Evolutionary conservation across 2,797 vertebrate species (phyloP), one percentile per base, ranked within the genome.

Genomic region (Orientallactaga sibirica): DNA sequence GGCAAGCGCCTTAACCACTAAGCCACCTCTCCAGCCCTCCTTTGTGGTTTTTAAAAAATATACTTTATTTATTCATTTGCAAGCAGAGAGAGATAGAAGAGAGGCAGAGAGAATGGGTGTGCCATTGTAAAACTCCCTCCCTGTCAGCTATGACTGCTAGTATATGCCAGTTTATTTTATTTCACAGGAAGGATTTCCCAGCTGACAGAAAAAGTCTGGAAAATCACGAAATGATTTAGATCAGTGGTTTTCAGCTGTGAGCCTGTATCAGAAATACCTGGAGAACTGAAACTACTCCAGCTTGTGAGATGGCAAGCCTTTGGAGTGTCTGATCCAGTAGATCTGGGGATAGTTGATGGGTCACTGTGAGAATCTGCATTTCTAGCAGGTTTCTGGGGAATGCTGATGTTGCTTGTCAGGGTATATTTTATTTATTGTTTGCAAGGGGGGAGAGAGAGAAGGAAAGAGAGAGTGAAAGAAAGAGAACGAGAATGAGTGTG

Each of bases 181-280:
- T 88, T 94, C n/a, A 61, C 18, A 88, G 80, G 91, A 11, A 2
- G 2, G 19, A 81, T 78, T 71, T 86, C 58, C 41, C 10, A 71
- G n/a, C 52, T 86, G 55, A 55, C 33, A 89, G 70, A 18, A 62
- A 73, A 41, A 88, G 7, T n/a, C n/a, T 75, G 62, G 29, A 29
- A 87, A 93, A 66, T 24, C 73, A 1, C 71, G 43, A 81, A 76
- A 76, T 90, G 37, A 29, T 82, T 93, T 70, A 86, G 29, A 62
- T 55, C 22, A 18, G 8, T 81, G 24, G 20, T 58, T 93, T 94
- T 79, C 93, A 73, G 61, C 76, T 4, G 52, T 78, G 41, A 43
- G 5, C 29, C n/a, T 78, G 11, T 8, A 15, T 86, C 68, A 74
- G 27, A n/a, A 67, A 89, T n/a, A 64, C n/a, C 24, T 25, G 25